Percentiles rank a stretch among this genome's conserved stretches.
phyloP scores from a whole-genome alignment of 2,113 vertebrate genomes.

The Pygoscelis antarcticus region DNA sequence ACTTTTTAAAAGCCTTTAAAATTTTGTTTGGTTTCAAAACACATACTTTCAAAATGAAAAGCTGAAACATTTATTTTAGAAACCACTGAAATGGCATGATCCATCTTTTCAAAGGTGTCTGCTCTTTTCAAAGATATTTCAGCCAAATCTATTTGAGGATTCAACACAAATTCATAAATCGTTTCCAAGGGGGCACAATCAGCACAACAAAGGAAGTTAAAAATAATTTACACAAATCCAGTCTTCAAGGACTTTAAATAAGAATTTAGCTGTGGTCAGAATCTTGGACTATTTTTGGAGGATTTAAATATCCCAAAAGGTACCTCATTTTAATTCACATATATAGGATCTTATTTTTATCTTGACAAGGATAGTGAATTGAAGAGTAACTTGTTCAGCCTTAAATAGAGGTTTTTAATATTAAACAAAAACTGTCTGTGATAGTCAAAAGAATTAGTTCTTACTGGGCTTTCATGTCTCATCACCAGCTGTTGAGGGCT shows the following conservation, averaged over 20 bases:
- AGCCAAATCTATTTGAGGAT: not conserved
- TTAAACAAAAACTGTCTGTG: not conserved
- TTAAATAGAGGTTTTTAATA: not conserved
- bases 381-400: not conserved
- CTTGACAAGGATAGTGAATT: not conserved
- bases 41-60: conserved; percentile 11
- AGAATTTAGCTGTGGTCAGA: conserved; percentile 52
- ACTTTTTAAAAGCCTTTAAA: not conserved
- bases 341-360: not conserved
- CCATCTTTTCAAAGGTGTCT: not conserved
- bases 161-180: not conserved
- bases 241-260: conserved; percentile 49
- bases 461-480: not conserved
- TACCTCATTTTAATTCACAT: not conserved
- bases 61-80: not conserved
- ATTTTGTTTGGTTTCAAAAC: not conserved
- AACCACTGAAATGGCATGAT: not conserved
- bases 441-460: not conserved
- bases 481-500: not conserved
- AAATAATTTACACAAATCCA: conserved; percentile 18
- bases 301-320: conserved; percentile 25
- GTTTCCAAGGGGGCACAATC: not conserved
- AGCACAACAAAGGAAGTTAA: not conserved
- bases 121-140: not conserved
- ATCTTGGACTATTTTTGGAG: conserved; percentile 45